Base-by-base conservation (phyloP, 2,888 invertebrate genomes). In the Drosophila leonis region DNA sequence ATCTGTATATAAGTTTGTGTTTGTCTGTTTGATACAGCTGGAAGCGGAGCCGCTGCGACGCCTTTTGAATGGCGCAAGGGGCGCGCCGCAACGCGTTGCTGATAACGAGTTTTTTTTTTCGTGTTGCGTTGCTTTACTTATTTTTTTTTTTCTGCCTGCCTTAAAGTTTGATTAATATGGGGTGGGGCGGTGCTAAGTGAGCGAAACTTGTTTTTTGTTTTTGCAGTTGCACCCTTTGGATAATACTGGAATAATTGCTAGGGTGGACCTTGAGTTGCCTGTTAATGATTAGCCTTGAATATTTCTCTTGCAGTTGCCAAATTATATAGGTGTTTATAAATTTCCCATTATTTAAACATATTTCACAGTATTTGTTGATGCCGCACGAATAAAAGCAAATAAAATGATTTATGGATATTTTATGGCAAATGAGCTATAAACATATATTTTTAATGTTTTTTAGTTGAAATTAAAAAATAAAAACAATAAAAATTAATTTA, bases 51-150 rank as follows among this genome's bases (percentile, higher is more conserved):
- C 57, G 27, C 37, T 39, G 29, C 33, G 72, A 42, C 55, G 73
- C 66, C 55, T 57, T 57, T 31, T 29, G 35, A 33, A 9, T 15
- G 5, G 35, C 57, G n/a, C 46, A 48, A 20, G 48, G 37, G 41
- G 8, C 20, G 60, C 27, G 15, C 29, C 31, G 35, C 18, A 18
- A 15, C 20, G 33, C 35, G 41, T 35, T 44, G 37, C 29, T 77
- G 76, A 77, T 79, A 76, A 70, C 76, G 39, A 49, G 55, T 73
- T 73, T 69, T 69, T 54, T 41, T 46, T 8, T 37, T 29, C 4
- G n/a, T 18, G 2, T 18, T 33, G n/a, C 2, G 29, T n/a, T 52
- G 18, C 31, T 37, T 52, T 52, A 35, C 35, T 35, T 33, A n/a
- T 37, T 15, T 3, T 10, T 33, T 51, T 33, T 48, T 61, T 57